Conservation (phyloP, 2,888 invertebrate genomes). For the Drosophila mimetica region DNA sequence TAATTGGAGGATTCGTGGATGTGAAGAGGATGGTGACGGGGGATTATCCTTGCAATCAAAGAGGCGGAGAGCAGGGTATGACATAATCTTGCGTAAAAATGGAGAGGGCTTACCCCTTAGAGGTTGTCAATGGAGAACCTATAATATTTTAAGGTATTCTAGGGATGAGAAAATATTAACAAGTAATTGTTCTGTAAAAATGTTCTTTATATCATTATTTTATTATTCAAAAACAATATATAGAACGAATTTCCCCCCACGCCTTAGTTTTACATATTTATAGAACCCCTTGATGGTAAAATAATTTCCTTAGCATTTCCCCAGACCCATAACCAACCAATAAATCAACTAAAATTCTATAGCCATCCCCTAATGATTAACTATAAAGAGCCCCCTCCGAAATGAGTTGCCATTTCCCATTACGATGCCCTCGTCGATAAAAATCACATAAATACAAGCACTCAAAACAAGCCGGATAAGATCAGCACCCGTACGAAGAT, state of each 20-base stretch:
- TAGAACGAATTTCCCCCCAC: not conserved
- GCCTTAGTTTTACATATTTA: not conserved
- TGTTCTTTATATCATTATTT: no score
- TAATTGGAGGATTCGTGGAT: conserved; percentile 33
- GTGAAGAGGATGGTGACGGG: not conserved
- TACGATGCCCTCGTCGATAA: conserved; percentile 34
- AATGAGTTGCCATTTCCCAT: conserved; percentile 53
- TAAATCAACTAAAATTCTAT: conserved; percentile 42
- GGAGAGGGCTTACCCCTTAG: not conserved
- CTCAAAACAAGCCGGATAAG: conserved; percentile 67
- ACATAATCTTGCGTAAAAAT: conserved; percentile 27
- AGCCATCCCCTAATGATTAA: conserved; percentile 32
- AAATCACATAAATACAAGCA: conserved; percentile 45
- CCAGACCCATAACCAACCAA: conserved; percentile 9
- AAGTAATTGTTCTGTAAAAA: not conserved
- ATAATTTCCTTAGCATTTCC: conserved; percentile 10
- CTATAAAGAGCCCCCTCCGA: conserved; percentile 19
- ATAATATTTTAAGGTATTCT: not conserved
- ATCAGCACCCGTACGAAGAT: conserved; percentile 50
- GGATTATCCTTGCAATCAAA: conserved; percentile 38
- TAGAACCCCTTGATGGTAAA: not conserved
- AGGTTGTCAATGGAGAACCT: conserved; percentile 5
- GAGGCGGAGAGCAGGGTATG: conserved; percentile 27
- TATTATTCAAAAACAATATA: not conserved
- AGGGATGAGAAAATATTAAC: not conserved